These are phyloP conservation scores for Ridgeia piscesae DNA, from an alignment of 1,140 invertebrate genomes.

Conservation along the genomic window DNA sequence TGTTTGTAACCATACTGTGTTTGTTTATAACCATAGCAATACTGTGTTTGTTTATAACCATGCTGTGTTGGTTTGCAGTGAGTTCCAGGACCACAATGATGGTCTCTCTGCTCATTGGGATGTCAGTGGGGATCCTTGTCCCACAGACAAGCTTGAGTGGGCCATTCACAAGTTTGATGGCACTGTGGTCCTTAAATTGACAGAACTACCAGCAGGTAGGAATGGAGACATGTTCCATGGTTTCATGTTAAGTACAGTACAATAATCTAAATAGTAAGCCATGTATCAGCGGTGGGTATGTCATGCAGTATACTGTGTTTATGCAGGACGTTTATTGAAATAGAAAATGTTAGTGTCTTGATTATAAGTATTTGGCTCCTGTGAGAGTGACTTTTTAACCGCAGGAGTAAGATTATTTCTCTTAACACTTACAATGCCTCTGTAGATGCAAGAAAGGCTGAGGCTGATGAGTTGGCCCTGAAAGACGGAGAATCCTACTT, in stretches of 20 bases:
- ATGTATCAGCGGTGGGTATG: too few relatives aligned
- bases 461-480: conserved; percentile 36
- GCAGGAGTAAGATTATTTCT: neutral
- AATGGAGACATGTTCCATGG: neutral
- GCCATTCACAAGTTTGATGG: conserved; percentile 38
- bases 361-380: too few relatives aligned
- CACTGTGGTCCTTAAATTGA: conserved; percentile 21
- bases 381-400: too few relatives aligned
- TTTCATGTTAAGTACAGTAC: neutral
- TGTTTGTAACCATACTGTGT: too few relatives aligned
- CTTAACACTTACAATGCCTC: neutral
- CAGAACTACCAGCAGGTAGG: neutral
- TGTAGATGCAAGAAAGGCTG: conserved; percentile 34
- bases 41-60: neutral
- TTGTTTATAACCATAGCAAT: too few relatives aligned
- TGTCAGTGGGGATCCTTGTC: conserved; percentile 41
- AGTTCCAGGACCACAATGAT: conserved; percentile 33
- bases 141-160: conserved; percentile 36
- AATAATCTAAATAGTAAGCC: too few relatives aligned
- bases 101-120: conserved; percentile 38
- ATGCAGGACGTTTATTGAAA: too few relatives aligned
- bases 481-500: conserved; percentile 38
- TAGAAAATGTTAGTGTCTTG: too few relatives aligned
- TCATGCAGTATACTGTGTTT: too few relatives aligned
- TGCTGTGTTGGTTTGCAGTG: conserved; percentile 21